These are phyloP conservation scores for Polylopha cassiicola DNA, from an alignment of 2,888 invertebrate genomes.

Conservation along the genomic window DNA sequence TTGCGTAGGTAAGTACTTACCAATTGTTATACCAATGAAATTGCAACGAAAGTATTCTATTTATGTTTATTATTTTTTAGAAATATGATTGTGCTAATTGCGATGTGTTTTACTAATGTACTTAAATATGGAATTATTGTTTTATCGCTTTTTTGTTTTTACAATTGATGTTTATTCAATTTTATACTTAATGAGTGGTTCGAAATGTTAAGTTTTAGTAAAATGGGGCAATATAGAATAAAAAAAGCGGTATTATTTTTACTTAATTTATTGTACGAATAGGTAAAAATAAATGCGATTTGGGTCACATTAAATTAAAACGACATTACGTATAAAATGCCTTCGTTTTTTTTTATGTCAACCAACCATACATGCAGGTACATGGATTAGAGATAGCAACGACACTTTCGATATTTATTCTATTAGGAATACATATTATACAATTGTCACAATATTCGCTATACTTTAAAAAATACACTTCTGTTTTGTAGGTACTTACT, in stretches of 20 bases:
- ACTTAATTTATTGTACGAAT: slow-evolving; percentile 23
- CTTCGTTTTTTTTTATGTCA: slow-evolving; percentile 23
- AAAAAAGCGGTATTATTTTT: slow-evolving; percentile 10
- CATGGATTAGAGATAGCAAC: too few species aligned
- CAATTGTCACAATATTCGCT: too few species aligned
- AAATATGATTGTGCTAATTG: slow-evolving; percentile 3
- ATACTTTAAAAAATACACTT: slow-evolving; percentile 33
- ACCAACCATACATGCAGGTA: too few species aligned
- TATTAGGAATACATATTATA: too few species aligned
- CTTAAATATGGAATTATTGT: slow-evolving; percentile 12
- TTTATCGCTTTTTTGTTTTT: background rate
- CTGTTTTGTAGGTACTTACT: too few species aligned
- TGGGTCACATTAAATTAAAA: slow-evolving; percentile 53
- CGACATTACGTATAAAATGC: slow-evolving; percentile 43
- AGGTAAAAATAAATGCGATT: slow-evolving; percentile 57
- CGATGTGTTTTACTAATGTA: slow-evolving; percentile 1
- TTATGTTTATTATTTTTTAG: slow-evolving; percentile 29
- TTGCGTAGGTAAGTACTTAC: slow-evolving; percentile 27
- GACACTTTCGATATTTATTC: too few species aligned
- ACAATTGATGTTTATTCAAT: background rate
- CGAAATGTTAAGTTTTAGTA: background rate
- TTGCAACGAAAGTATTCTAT: slow-evolving; percentile 34
- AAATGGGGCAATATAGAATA: slow-evolving; percentile 1
- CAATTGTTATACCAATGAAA: slow-evolving; percentile 41
- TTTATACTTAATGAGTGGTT: slow-evolving; percentile 10